Conservation (phyloP, 2,797 vertebrate species). For the Ispidina lecontei region DNA sequence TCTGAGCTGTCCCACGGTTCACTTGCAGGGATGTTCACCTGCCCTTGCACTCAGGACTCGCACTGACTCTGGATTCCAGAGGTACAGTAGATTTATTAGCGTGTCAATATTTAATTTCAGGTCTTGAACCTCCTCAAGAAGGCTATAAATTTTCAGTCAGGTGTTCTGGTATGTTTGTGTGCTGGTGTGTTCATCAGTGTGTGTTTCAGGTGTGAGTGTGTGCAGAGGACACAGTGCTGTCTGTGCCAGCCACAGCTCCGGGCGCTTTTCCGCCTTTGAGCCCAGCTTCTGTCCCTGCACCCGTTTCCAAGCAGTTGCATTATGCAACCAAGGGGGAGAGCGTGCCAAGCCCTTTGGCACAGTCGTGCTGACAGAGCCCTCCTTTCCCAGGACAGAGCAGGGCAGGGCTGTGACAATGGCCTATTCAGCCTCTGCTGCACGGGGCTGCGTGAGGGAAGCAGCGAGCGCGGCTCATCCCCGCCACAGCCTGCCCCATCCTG, state of each 20-base stretch:
- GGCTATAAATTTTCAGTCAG: neutral
- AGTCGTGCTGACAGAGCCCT: neutral
- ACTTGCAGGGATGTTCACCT: neutral
- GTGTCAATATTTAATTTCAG: neutral
- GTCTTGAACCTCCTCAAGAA: neutral
- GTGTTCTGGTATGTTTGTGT: neutral
- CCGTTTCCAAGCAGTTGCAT: neutral
- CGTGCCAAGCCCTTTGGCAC: neutral
- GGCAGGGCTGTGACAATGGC: neutral
- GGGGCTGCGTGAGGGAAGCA: neutral
- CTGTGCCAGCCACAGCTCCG: neutral
- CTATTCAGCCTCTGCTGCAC: neutral
- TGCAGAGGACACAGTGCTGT: rapidly evolving
- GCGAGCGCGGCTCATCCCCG: neutral
- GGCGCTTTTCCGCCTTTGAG: neutral
- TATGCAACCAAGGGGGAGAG: neutral
- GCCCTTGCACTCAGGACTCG: rapidly evolving
- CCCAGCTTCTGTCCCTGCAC: neutral
- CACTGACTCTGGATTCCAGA: neutral
- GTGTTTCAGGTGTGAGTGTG: neutral
- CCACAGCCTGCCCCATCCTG: neutral
- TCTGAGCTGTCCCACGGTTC: neutral
- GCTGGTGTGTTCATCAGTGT: neutral
- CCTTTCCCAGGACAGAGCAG: neutral
- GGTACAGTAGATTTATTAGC: neutral